Conservation (phyloP, 2,797 vertebrate species). For the Oryzias sinensis region DNA sequence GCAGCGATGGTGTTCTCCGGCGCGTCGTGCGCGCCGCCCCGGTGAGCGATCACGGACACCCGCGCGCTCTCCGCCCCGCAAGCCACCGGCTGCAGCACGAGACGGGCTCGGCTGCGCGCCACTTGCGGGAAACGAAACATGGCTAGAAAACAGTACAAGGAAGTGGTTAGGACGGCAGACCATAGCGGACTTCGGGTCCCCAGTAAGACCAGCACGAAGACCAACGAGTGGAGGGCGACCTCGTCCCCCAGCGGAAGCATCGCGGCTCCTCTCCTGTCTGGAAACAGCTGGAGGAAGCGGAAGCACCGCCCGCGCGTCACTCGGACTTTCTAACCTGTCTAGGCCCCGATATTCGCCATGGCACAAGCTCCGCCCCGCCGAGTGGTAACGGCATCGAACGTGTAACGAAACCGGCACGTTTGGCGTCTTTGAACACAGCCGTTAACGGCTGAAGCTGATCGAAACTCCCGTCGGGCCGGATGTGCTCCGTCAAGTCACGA, state of each 20-base stretch:
- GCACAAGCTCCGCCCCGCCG: background rate
- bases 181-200: slow-evolving; percentile 82
- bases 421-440: no score
- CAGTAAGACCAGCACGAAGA: slow-evolving; percentile 76
- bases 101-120: slow-evolving; percentile 66
- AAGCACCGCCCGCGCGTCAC: background rate
- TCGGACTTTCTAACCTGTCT: background rate
- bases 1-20: slow-evolving; percentile 94
- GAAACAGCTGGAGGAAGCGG: no score
- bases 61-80: slow-evolving; percentile 21
- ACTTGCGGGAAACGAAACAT: slow-evolving; percentile 83
- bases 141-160: slow-evolving; percentile 80
- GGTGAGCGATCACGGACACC: slow-evolving; percentile 84
- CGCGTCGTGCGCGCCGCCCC: slow-evolving; percentile 90
- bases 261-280: background rate
- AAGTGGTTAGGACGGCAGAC: slow-evolving; percentile 73
- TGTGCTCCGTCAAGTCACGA: no score
- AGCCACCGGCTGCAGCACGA: slow-evolving; percentile 79
- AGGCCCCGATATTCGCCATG: background rate
- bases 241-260: slow-evolving; percentile 85
- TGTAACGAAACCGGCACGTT: no score
- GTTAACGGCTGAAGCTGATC: no score
- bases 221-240: slow-evolving; percentile 66
- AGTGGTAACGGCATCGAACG: background rate
- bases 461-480: no score